Base-by-base conservation (phyloP, 1,140 invertebrate genomes). In the Lasioglossum baleicum region DNA sequence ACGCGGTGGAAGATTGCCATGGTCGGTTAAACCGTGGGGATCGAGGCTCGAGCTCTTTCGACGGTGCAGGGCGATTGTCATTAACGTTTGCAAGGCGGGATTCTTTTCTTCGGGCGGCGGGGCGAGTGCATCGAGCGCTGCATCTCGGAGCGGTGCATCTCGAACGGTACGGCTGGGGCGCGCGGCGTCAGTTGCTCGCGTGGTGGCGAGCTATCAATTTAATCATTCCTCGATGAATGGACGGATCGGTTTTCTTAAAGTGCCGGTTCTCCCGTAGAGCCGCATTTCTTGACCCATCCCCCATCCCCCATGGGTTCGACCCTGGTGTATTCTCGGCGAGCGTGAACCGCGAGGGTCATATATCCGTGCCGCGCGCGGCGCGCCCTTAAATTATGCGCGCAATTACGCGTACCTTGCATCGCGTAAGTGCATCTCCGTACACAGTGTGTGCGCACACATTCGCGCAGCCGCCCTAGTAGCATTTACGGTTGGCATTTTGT, bases 331-430 rank as follows among this genome's bases (percentile, higher is more conserved):
- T 51, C 69, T 65, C 68, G 35, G 69, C 53, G 31, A 17, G 74
- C 26, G 71, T 51, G 70, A 67, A 56, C 51, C 67, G 60, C 66
- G 56, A 20, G 72, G 75, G 75, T 87, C 81, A 64, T 84, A 75
- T 83, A 87, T 81, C 71, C 75, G 85, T 72, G 61, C 75, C 64
- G 56, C 56, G 66, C 67, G 66, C 67, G 81, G 79, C 85, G 87
- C 88, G 85, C 88, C 88, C 89, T 91, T 91, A 90, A 92, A 92
- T 92, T 92, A 92, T 90, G 75, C 90, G 82, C 85, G 86, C 90
- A 91, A 92, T 92, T 92, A 92, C 89, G 83, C 68, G 87, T 71
- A 77, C 75, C 75, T 26, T 75, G 85, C 82, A 81, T 80, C 84
- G 83, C 72, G 58, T 66, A 81, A 85, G 77, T 80, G 83, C 78